Evolutionary conservation across 2,113 vertebrate genomes (phyloP), one percentile per base, ranked within the genome.

Genomic region (Nestor notabilis): DNA sequence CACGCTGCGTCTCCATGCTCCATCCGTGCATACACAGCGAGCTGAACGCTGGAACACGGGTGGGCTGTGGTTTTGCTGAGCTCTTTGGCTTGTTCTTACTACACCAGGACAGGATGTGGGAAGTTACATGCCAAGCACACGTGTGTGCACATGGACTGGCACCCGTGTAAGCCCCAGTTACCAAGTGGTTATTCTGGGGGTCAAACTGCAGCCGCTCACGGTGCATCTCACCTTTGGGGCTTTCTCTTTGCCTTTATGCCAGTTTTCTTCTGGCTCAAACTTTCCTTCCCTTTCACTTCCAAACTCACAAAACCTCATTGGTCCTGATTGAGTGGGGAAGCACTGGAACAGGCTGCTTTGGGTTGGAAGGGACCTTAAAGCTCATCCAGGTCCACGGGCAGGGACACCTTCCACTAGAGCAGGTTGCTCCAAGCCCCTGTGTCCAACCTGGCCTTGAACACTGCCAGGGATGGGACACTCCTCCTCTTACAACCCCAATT

Each of bases 401-500:
- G 55, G 55, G 12, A n/a, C 31, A 21, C 31, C 55, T 56, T 56
- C 55, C 33, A n/a, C 55, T 21, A 23, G 31, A 56, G 55, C 55
- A 56, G 31, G 5, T n/a, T 56, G 11, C 55, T 56, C 12, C 18
- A n/a, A n/a, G 31, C 19, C 33, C 33, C n/a, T n/a, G n/a, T 8
- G 21, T 56, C 55, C 19, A 56, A 13, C 55, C 55, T 13, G 31
- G 31, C 31, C 31, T 33, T 33, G 53, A 20, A 8, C 53, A 13
- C 5, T 33, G 31, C 33, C 31, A 56, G 55, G 55, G 33, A 56
- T 56, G 55, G 55, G 13, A 31, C 55, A 21, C 55, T 56, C 13
- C 46, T 71, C 46, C 83, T 1, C 0, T 12, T 9, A 17, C 20
- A 11, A 28, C 11, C 56, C 50, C 65, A 1, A 49, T 6, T 0